Evolutionary conservation across 2,888 invertebrate species (phyloP), one percentile per base, ranked within the genome.

Genomic region (Odontothrips loti): DNA sequence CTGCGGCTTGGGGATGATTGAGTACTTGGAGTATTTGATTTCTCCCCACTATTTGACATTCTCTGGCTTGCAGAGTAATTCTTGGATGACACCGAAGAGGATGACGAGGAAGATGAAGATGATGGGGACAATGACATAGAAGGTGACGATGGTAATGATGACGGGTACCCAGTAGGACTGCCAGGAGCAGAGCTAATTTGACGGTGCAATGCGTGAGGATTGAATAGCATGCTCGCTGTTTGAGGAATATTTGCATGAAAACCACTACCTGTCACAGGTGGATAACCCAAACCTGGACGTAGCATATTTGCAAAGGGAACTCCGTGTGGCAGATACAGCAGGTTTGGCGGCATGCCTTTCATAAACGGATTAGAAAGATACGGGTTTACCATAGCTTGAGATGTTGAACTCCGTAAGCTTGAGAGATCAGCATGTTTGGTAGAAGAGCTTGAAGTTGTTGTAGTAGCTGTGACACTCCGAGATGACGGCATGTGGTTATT

Each of bases 211-310:
- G 23, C 12, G 12, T 75, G 68, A 27, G 23, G 23, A 75, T 85
- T 85, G 75, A 85, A 84, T n/a, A 85, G 82, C 83, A 85, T 84
- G 80, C 84, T 84, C 34, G 85, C 84, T 1, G 84, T 84, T 23
- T 85, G 85, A 12, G 84, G 84, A 34, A 85, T 81, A 23, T 84
- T 83, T 75, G 84, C 83, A 79, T 85, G 84, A 82, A 83, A 84
- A 11, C 68, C 68, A 27, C 27, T 75, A 8, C 12, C 68, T 10
- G 68, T 75, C 8, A 27, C 68, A 27, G 68, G 68, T 10, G 68
- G 68, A 75, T 75, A 75, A 12, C 68, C 68, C 12, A 75, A 75
- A 27, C 68, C 68, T 6, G 68, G 68, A 23, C 68, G 20, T 23
- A 68, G 11, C 27, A 75, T 27, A 10, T 43, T 43, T 43, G 34